Percentiles rank a stretch among this genome's conserved stretches.
phyloP scores from a whole-genome alignment of 2,113 vertebrate species.

The Cephalopterus ornatus region DNA sequence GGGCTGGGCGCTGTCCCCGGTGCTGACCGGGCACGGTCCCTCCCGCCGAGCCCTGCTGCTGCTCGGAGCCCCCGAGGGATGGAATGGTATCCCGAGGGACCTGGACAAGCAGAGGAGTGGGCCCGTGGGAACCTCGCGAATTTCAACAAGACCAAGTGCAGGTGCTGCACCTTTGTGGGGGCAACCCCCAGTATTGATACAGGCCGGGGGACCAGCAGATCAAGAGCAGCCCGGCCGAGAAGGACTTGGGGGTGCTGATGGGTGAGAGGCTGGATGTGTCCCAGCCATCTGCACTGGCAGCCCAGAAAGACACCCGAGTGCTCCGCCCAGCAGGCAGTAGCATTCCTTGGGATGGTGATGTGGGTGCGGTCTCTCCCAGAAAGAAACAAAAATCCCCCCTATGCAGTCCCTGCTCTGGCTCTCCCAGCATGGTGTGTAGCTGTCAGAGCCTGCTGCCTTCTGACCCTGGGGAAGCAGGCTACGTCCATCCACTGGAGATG shows the following conservation, averaged over 20 bases:
- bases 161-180: not conserved
- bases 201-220: not conserved
- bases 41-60: not conserved
- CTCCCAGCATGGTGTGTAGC: not conserved
- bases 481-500: not conserved
- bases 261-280: not conserved
- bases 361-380: not conserved
- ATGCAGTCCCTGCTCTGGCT: not conserved
- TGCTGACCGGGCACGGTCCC: not conserved
- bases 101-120: not conserved
- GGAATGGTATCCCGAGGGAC: not conserved
- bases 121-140: not conserved
- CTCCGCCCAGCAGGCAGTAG: accelerated
- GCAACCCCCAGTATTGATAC: accelerated
- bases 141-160: not conserved
- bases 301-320: not conserved
- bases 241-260: not conserved
- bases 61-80: not conserved
- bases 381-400: not conserved
- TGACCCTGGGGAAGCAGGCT: not conserved
- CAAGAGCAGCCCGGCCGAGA: not conserved
- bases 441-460: accelerated
- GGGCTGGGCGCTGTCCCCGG: not conserved
- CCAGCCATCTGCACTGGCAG: not conserved
- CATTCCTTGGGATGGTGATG: accelerated